These are phyloP conservation scores for Pangasius krempfi DNA, from an alignment of 2,797 vertebrate genomes.

Conservation along the genomic window DNA sequence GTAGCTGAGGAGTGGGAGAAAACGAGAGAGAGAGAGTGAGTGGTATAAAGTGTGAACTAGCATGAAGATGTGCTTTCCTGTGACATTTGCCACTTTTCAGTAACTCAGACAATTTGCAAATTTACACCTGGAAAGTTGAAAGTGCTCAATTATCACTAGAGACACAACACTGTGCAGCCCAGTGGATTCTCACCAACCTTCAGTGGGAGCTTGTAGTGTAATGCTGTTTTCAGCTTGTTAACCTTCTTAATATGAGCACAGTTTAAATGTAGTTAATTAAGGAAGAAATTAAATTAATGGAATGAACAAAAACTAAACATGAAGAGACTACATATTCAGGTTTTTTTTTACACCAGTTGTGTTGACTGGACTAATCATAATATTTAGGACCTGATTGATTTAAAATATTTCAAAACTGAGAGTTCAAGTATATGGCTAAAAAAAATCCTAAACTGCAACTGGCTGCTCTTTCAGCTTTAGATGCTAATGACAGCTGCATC, in stretches of 20 bases:
- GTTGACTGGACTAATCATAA: not conserved
- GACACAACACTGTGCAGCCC: conserved; percentile 39
- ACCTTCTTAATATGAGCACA: not conserved
- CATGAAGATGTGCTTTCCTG: conserved; percentile 12
- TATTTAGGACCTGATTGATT: not conserved
- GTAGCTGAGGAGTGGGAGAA: conserved; percentile 71
- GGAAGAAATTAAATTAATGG: not conserved
- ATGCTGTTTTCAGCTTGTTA: not conserved
- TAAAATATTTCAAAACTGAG: not conserved
- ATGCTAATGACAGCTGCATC: conserved; percentile 34
- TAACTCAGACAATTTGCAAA: conserved; percentile 7
- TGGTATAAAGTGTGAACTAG: conserved; percentile 19
- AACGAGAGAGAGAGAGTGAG: not conserved
- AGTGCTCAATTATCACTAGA: conserved; percentile 49
- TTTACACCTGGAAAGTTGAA: conserved; percentile 47
- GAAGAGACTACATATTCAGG: not conserved
- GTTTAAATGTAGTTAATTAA: not conserved
- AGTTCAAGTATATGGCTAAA: not conserved
- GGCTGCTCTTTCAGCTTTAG: not conserved
- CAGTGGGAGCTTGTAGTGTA: conserved; percentile 4
- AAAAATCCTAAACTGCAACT: not conserved
- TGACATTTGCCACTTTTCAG: not conserved
- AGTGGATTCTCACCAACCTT: conserved; percentile 20
- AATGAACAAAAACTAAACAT: not conserved
- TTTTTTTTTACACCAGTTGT: not conserved